Conservation (phyloP, 2,113 vertebrate genomes). For the Otus sunia region DNA sequence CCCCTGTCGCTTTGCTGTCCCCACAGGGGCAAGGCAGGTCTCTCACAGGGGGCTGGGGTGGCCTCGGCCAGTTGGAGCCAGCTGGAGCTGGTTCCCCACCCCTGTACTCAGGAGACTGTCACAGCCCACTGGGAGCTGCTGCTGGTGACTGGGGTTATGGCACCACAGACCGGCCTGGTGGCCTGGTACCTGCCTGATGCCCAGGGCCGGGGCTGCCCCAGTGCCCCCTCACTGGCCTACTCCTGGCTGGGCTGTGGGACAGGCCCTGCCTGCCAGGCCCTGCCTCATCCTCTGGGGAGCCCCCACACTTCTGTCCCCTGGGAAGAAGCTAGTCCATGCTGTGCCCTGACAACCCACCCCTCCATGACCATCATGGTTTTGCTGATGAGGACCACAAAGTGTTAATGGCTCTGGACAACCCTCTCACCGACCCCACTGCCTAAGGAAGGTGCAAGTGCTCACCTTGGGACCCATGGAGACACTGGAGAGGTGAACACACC, state of each 20-base stretch:
- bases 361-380: fast-evolving
- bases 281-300: background rate
- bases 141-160: background rate
- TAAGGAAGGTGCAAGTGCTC: background rate
- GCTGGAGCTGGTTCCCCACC: background rate
- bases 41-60: background rate
- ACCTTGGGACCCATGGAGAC: background rate
- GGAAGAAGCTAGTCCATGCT: fast-evolving
- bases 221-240: background rate
- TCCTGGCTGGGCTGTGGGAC: background rate
- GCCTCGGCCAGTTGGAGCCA: fast-evolving
- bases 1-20: fast-evolving
- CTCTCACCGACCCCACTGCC: background rate
- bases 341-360: fast-evolving
- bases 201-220: no score
- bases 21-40: background rate
- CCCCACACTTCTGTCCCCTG: background rate
- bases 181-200: background rate
- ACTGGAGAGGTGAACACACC: background rate
- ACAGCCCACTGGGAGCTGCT: fast-evolving
- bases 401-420: background rate
- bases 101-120: fast-evolving
- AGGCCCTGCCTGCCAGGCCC: background rate
- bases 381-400: background rate
- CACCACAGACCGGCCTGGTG: background rate